Percentiles rank a stretch among this genome's conserved stretches.
These are phyloP conservation scores for Nemoura dubitans DNA, from an alignment of 2,888 invertebrate genomes.

Conservation along the genomic window DNA sequence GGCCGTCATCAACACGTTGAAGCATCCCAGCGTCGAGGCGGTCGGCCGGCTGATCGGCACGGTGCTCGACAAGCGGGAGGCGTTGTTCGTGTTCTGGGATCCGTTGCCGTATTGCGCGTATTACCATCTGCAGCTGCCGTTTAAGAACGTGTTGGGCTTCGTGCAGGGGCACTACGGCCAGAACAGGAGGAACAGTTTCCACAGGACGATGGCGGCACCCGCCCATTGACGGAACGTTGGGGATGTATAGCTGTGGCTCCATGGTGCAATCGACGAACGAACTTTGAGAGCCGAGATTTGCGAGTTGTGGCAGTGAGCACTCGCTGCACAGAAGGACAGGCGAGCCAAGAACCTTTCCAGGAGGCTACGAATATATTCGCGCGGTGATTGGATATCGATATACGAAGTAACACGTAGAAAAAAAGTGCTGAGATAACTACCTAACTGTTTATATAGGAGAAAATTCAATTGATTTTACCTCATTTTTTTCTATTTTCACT, in stretches of 20 bases:
- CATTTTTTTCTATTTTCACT: too few relatives aligned
- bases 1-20: conserved; percentile 63
- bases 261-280: background rate
- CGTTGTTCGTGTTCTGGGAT: conserved; percentile 84
- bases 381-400: too few relatives aligned
- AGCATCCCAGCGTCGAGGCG: conserved; percentile 62
- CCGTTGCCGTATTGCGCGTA: conserved; percentile 87
- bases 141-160: conserved; percentile 67
- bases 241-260: too few relatives aligned
- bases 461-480: too few relatives aligned
- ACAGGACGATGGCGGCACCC: conserved; percentile 44
- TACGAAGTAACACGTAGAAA: too few relatives aligned
- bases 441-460: too few relatives aligned
- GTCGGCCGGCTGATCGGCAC: conserved; percentile 72
- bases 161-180: conserved; percentile 59
- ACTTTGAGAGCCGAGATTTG: background rate
- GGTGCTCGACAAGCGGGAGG: conserved; percentile 80
- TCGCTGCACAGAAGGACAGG: too few relatives aligned
- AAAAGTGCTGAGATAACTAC: too few relatives aligned
- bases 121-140: conserved; percentile 81
- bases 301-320: background rate
- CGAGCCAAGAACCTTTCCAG: too few relatives aligned
- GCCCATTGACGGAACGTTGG: conserved; percentile 36
- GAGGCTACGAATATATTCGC: too few relatives aligned
- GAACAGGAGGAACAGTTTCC: conserved; percentile 45